Base-by-base conservation (phyloP, 2,888 invertebrate species). In the Eupsilia transversa region DNA sequence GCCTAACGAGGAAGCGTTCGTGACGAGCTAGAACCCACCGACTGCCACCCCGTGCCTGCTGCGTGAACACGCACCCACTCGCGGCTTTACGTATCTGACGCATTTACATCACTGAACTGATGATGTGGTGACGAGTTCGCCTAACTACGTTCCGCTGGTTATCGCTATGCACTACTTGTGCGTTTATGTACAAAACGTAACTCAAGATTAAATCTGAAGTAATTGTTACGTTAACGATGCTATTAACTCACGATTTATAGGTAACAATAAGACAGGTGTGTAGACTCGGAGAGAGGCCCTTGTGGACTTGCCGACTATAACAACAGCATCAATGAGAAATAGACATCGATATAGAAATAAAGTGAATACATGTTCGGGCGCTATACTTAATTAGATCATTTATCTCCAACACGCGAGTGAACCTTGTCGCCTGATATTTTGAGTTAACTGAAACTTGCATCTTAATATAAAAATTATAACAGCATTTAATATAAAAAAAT, bases 1-100 rank as follows among this genome's bases (percentile, higher is more conserved):
- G 84, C 85, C 91, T 94, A 94, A 94, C 94, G 93, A 95, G 94
- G 93, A 94, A 95, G 90, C 89, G 82, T 85, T 87, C 84, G 79
- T 86, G 88, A 88, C 82, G 79, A 86, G 80, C 80, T 79, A 84
- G 89, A 89, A 90, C 82, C 82, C 79, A 73, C 82, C 83, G 79
- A 72, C 70, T 68, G 64, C 78, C 82, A 71, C 74, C 81, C 77
- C 80, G 77, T 74, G 84, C 74, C 64, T 66, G 84, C 79, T 77
- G 86, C 77, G 87, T 87, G 89, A 85, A 38, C 61, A 64, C 54
- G 46, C 79, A 77, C 71, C 73, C 72, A 82, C 77, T 72, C 77
- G 82, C 74, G 59, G 71, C 77, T 87, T 90, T 90, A 90, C 89
- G 83, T 89, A 90, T 91, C 88, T 81, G 76, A 87, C 86, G 87